Evolutionary conservation across 2,888 invertebrate species (phyloP).

Genomic region (Vandiemenella viatica): DNA sequence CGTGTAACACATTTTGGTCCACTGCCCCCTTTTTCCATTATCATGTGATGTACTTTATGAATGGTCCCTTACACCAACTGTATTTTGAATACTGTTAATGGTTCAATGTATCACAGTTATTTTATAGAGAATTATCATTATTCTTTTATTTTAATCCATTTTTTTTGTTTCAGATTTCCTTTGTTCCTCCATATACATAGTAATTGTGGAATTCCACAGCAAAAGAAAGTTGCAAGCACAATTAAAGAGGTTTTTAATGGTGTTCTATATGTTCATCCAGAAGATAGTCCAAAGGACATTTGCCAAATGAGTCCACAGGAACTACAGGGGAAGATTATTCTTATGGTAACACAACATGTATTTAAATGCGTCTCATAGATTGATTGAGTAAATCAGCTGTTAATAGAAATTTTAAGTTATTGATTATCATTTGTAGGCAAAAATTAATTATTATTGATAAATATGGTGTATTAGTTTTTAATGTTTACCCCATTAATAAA

Average conservation of each 20-base stretch:
- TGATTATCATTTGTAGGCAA: too few species aligned
- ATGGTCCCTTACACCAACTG: too few species aligned
- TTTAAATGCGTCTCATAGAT: background rate
- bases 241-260: constrained; percentile 25
- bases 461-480: too few species aligned
- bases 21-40: too few species aligned
- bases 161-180: constrained; percentile 18
- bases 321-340: constrained; percentile 29
- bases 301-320: constrained; percentile 26
- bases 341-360: constrained; percentile 24
- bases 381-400: background rate
- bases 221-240: constrained; percentile 25
- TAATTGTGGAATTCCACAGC: constrained; percentile 24
- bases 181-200: constrained; percentile 31
- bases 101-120: too few species aligned
- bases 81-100: too few species aligned
- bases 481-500: too few species aligned
- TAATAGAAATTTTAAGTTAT: background rate
- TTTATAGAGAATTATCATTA: background rate
- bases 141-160: too few species aligned
- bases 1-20: too few species aligned
- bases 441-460: too few species aligned
- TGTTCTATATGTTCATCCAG: constrained; percentile 18
- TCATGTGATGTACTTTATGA: too few species aligned
- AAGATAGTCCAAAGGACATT: constrained; percentile 14